Conservation (phyloP, 1,140 invertebrate genomes). For the Coboldia fuscipes region DNA sequence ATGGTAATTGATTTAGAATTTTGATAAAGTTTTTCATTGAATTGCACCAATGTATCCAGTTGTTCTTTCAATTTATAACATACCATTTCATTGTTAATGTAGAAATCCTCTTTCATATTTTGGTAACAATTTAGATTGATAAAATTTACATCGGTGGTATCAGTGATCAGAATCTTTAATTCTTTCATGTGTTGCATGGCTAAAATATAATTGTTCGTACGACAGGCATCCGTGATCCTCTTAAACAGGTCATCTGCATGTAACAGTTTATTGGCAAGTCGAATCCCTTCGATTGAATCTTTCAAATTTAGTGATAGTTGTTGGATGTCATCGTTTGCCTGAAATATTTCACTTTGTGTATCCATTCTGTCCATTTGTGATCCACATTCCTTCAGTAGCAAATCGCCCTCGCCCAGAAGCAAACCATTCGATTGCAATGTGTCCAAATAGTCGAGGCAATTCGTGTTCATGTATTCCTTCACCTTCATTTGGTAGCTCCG, state of each 20-base stretch:
- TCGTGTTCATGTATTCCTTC: conserved; percentile 14
- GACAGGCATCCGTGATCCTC: conserved; percentile 14
- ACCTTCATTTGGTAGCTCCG: conserved; percentile 12
- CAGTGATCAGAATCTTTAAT: conserved; percentile 11
- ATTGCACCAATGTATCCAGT: conserved; percentile 14
- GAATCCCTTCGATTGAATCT: conserved; percentile 12
- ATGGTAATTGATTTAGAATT: conserved; percentile 15
- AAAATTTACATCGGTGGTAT: conserved; percentile 11
- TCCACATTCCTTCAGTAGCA: conserved; percentile 10
- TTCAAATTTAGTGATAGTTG: conserved; percentile 9
- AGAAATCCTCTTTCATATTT: conserved; percentile 15
- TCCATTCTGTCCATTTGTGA: conserved; percentile 10
- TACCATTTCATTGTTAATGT: conserved; percentile 12
- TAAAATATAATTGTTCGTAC: conserved; percentile 11
- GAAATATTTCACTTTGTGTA: conserved; percentile 7
- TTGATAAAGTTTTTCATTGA: conserved; percentile 15
- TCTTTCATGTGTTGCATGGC: conserved; percentile 12
- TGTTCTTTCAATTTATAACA: conserved; percentile 15
- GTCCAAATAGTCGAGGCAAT: conserved; percentile 16
- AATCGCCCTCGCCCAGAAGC: conserved; percentile 12
- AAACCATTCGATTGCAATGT: conserved; percentile 13
- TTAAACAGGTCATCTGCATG: conserved; percentile 17
- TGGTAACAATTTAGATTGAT: conserved; percentile 13
- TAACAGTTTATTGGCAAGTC: conserved; percentile 11
- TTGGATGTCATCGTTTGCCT: conserved; percentile 10